Conservation (phyloP, 2,113 vertebrate genomes). For the Oenanthe oenanthe region DNA sequence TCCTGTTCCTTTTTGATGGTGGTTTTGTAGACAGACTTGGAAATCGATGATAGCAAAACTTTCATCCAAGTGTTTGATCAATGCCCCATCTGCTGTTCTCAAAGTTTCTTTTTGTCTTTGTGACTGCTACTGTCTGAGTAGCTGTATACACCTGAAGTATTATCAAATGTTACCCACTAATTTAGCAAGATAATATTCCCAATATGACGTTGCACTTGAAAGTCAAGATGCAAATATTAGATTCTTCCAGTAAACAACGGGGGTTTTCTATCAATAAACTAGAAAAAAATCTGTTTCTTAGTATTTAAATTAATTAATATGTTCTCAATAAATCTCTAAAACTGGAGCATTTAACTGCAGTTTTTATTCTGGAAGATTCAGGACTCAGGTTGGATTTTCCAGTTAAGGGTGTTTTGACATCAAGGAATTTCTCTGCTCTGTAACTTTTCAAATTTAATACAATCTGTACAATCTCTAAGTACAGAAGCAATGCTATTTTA, state of each 20-base stretch:
- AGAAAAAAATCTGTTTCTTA: background rate
- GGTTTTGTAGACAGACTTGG: background rate
- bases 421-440: background rate
- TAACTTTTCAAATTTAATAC: background rate
- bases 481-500: background rate
- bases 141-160: background rate
- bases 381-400: background rate
- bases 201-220: background rate
- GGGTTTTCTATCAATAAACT: background rate
- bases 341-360: background rate
- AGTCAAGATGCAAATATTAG: background rate
- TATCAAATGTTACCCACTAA: background rate
- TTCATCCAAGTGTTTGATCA: background rate
- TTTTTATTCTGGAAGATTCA: background rate
- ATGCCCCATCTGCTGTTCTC: background rate
- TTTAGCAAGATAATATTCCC: background rate
- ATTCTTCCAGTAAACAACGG: background rate
- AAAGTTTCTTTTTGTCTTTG: background rate
- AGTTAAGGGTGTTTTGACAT: background rate
- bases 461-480: background rate
- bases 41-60: background rate
- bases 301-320: background rate
- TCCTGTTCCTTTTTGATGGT: background rate
- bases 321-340: background rate
- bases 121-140: background rate